Percentiles rank a stretch among this genome's conserved stretches.
These are phyloP conservation scores for Lapara coniferarum DNA, from an alignment of 2,888 invertebrate species.

Conservation along the genomic window DNA sequence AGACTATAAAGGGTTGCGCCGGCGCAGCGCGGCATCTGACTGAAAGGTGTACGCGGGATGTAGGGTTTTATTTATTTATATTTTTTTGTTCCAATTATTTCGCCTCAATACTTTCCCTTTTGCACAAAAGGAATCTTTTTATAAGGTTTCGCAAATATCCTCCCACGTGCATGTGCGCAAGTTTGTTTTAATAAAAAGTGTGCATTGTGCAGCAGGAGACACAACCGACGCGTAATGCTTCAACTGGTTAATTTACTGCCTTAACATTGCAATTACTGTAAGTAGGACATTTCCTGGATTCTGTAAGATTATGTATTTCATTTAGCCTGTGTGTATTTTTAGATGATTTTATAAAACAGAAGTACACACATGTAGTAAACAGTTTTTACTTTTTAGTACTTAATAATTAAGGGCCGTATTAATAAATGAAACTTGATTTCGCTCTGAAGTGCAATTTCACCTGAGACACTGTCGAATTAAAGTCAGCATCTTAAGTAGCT, in stretches of 20 bases:
- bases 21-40: slow-evolving; percentile 43
- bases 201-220: not conserved
- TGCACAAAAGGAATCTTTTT: slow-evolving; percentile 66
- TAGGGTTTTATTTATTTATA: slow-evolving; percentile 48
- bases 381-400: too few relatives aligned
- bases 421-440: too few relatives aligned
- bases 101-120: slow-evolving; percentile 74
- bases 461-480: too few relatives aligned
- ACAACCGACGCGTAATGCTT: not conserved
- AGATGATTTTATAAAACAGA: too few relatives aligned
- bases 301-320: too few relatives aligned
- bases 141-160: slow-evolving; percentile 77
- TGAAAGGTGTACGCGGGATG: slow-evolving; percentile 58
- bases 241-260: not conserved
- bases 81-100: slow-evolving; percentile 67
- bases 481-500: too few relatives aligned
- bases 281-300: not conserved
- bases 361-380: too few relatives aligned
- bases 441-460: too few relatives aligned
- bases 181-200: slow-evolving; percentile 21
- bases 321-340: too few relatives aligned
- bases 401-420: too few relatives aligned
- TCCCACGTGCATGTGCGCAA: slow-evolving; percentile 54
- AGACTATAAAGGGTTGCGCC: slow-evolving; percentile 52
- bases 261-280: not conserved